Evolutionary conservation across 2,797 vertebrate species (phyloP).

Genomic region (Schizopygopsis malacanthus): DNA sequence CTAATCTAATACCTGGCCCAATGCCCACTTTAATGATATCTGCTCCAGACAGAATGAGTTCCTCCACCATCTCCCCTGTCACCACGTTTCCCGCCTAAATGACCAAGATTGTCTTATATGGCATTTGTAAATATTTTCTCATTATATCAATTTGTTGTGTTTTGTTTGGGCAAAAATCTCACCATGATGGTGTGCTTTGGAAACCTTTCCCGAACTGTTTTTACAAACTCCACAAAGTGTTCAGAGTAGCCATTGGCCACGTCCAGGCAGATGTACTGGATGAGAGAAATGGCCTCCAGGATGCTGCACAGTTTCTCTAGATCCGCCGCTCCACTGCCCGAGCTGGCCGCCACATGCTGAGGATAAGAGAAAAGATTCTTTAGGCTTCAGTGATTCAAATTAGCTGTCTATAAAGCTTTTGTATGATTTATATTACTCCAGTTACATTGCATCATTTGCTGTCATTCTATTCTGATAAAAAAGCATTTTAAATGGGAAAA

Average conservation of each 20-base stretch:
- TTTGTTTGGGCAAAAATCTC: constrained; percentile 62
- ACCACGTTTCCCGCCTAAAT: constrained; percentile 97
- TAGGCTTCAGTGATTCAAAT: neutral
- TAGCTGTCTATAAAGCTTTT: neutral
- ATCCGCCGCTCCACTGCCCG: constrained; percentile 88
- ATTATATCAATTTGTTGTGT: neutral
- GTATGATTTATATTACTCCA: neutral
- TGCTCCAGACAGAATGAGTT: constrained; percentile 95
- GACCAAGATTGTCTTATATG: neutral
- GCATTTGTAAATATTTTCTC: neutral
- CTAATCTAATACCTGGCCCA: constrained; percentile 84
- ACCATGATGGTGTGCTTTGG: constrained; percentile 98
- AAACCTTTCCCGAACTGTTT: constrained; percentile 87
- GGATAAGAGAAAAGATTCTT: constrained; percentile 39
- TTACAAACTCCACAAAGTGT: constrained; percentile 97
- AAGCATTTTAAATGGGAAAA: neutral
- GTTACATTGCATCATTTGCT: neutral
- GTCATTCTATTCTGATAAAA: neutral
- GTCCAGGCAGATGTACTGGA: constrained; percentile 95
- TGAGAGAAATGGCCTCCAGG: constrained; percentile 85
- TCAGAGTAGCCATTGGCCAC: constrained; percentile 98
- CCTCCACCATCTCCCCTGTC: constrained; percentile 99
- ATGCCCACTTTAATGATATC: constrained; percentile 99
- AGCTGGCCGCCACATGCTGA: constrained; percentile 93
- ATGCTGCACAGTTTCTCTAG: constrained; percentile 89